Percentiles rank a stretch among this genome's conserved stretches.
phyloP scores from a whole-genome alignment of 2,113 vertebrate genomes.

The Choloepus hoffmanni region DNA sequence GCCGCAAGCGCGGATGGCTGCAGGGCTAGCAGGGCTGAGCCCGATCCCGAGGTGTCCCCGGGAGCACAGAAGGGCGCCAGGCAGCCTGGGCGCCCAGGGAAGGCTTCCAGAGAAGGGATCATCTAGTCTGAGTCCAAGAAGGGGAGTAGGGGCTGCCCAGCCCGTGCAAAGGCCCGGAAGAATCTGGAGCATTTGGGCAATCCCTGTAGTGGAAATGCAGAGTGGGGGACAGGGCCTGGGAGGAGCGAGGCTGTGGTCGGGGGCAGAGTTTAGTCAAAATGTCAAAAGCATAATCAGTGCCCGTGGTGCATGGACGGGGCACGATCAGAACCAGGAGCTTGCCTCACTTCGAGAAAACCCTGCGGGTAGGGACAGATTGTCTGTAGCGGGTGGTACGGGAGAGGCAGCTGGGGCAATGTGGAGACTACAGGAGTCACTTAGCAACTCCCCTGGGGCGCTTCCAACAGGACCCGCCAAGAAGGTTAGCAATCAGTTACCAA shows the following conservation, averaged over 20 bases:
- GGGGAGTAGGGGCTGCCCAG: background rate
- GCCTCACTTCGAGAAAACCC: background rate
- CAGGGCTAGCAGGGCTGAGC: background rate
- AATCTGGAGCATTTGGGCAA: background rate
- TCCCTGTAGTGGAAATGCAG: fast-evolving
- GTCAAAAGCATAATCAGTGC: background rate
- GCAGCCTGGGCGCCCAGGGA: background rate
- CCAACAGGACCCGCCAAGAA: background rate
- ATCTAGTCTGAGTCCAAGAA: background rate
- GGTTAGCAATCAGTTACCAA: background rate
- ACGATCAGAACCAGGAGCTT: background rate
- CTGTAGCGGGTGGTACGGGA: background rate
- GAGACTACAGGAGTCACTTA: background rate
- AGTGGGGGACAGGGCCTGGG: background rate
- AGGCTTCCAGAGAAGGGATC: constrained; percentile 13
- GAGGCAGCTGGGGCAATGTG: background rate
- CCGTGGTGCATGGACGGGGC: fast-evolving
- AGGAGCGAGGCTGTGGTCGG: fast-evolving
- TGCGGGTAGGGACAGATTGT: background rate
- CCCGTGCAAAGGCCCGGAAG: background rate
- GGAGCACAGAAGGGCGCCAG: constrained; percentile 1
- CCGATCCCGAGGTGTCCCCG: background rate
- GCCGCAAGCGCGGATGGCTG: too few relatives aligned
- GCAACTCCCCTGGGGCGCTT: background rate
- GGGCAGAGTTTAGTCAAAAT: background rate